Conservation (phyloP, 2,888 invertebrate genomes). For the Drosophila histrio region DNA sequence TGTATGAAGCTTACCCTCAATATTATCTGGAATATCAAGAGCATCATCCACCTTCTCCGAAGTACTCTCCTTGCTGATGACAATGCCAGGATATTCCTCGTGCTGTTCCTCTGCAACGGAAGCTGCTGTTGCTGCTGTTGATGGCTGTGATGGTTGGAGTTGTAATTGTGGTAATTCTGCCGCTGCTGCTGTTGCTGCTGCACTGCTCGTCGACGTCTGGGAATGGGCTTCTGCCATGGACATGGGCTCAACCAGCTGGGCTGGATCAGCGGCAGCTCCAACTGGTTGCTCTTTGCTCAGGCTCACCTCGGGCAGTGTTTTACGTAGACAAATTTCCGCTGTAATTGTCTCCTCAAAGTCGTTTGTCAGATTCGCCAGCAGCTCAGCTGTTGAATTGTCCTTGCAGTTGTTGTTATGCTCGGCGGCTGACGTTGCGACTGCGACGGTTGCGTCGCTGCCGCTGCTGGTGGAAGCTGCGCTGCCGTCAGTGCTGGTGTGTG, state of each 20-base stretch:
- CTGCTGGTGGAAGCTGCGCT: conserved; percentile 34
- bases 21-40: conserved; percentile 76
- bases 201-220: conserved; percentile 42
- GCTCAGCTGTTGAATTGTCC: conserved; percentile 73
- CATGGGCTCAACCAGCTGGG: conserved; percentile 13
- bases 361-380: conserved; percentile 78
- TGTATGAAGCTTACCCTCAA: conserved; percentile 70
- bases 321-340: conserved; percentile 81
- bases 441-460: conserved; percentile 48
- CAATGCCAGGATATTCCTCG: conserved; percentile 11
- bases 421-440: conserved; percentile 38
- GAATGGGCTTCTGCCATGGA: conserved; percentile 45
- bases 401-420: conserved; percentile 65
- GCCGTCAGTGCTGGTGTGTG: conserved; percentile 60
- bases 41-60: conserved; percentile 45
- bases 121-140: conserved; percentile 1
- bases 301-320: conserved; percentile 76
- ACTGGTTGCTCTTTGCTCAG: conserved; percentile 53
- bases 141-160: not conserved
- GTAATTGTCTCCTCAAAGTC: conserved; percentile 80
- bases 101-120: not conserved
- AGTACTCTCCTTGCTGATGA: conserved; percentile 1
- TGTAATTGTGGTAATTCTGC: not conserved
- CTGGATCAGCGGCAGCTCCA: conserved; percentile 5
- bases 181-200: conserved; percentile 24